Conservation (phyloP, 1,140 invertebrate genomes). For the Diachasmimorpha longicaudata region DNA sequence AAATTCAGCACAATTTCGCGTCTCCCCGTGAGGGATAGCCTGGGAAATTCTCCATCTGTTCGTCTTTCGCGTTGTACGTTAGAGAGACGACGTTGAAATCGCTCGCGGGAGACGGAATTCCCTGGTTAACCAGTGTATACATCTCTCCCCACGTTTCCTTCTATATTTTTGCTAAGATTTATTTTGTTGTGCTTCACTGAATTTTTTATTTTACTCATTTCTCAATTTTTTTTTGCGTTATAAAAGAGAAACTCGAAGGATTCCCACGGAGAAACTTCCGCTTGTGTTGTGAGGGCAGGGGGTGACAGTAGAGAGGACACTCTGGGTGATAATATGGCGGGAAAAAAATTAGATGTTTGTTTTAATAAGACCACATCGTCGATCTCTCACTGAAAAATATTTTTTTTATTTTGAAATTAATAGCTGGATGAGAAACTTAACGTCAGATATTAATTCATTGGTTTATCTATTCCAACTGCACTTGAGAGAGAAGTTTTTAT, state of each 20-base stretch:
- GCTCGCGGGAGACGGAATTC: slow-evolving; percentile 23
- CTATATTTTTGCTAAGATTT: slow-evolving; percentile 13
- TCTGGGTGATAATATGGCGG: not conserved
- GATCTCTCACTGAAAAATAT: not conserved
- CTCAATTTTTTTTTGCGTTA: not conserved
- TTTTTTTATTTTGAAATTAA: slow-evolving; percentile 6
- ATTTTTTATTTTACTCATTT: not conserved
- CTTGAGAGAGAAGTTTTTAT: no score
- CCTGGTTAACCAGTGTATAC: not conserved
- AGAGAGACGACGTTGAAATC: slow-evolving; percentile 47
- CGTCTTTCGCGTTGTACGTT: slow-evolving; percentile 43
- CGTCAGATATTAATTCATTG: no score
- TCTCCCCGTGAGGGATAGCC: slow-evolving; percentile 55
- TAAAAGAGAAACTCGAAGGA: not conserved
- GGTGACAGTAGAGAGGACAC: slow-evolving; percentile 2
- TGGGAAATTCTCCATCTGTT: slow-evolving; percentile 56
- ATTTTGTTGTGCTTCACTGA: slow-evolving; percentile 15
- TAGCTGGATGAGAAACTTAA: not conserved
- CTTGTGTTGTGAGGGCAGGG: not conserved
- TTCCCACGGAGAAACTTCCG: slow-evolving; percentile 15
- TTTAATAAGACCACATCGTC: slow-evolving; percentile 26
- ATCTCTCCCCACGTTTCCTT: not conserved
- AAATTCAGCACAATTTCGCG: slow-evolving; percentile 42
- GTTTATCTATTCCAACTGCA: no score
- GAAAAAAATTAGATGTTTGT: slow-evolving; percentile 25